A percentile compares a stretch with the other conserved stretches of the same genome.
These are phyloP conservation scores for Phylloscopus trochiloides DNA, from an alignment of 2,113 vertebrate species.

Conservation along the genomic window DNA sequence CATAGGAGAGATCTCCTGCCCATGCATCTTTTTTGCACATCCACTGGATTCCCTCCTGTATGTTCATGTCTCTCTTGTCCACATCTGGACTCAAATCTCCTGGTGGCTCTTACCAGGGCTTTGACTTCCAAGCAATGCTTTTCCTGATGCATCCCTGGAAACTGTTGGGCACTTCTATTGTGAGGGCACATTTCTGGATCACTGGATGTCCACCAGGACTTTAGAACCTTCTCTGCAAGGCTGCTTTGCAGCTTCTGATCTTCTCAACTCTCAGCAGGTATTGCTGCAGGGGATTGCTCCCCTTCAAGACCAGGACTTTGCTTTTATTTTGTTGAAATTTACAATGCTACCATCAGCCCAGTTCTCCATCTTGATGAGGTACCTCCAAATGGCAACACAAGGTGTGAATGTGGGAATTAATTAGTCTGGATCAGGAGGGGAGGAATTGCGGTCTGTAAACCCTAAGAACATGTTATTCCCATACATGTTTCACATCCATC, in stretches of 20 bases:
- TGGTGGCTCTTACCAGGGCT: neutral
- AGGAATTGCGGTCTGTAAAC: neutral
- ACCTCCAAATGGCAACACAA: neutral
- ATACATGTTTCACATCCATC: neutral
- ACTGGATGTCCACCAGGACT: neutral
- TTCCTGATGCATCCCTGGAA: neutral
- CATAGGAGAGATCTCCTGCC: accelerated
- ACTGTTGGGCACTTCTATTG: neutral
- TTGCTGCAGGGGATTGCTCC: neutral
- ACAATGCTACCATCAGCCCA: neutral
- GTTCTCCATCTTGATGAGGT: neutral
- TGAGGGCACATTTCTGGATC: neutral
- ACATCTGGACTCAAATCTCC: accelerated
- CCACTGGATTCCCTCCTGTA: neutral
- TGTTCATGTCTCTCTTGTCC: neutral
- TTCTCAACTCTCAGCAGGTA: neutral
- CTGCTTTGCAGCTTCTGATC: neutral
- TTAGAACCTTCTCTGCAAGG: neutral
- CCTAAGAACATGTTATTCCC: neutral
- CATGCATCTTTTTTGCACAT: neutral
- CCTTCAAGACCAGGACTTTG: neutral
- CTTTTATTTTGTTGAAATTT: neutral
- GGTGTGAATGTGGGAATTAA: neutral
- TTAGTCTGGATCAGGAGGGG: neutral
- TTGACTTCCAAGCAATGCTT: accelerated